Conservation (phyloP, 2,888 invertebrate species). For the Hypomecis punctinalis region DNA sequence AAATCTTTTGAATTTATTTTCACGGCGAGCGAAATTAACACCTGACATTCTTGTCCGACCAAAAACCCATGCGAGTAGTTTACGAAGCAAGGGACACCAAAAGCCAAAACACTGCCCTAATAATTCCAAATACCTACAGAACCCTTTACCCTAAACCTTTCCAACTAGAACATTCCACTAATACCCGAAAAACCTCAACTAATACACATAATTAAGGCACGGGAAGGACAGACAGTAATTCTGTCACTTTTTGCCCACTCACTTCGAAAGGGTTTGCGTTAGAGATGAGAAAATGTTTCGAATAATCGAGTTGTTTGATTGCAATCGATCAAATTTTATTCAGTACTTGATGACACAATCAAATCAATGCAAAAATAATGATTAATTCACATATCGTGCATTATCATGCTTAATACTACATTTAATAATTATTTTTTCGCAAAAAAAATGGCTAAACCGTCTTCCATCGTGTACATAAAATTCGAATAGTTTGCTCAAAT, state of each 20-base stretch:
- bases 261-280: constrained; percentile 52
- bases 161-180: constrained; percentile 41
- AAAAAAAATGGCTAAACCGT: too few species aligned
- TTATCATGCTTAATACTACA: too few species aligned
- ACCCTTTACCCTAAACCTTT: constrained; percentile 22
- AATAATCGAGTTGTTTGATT: neutral
- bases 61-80: neutral
- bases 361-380: too few species aligned
- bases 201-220: constrained; percentile 64
- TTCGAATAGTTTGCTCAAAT: too few species aligned
- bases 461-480: too few species aligned
- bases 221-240: constrained; percentile 53
- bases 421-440: too few species aligned
- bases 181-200: constrained; percentile 50
- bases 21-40: constrained; percentile 3
- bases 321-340: neutral
- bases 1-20: too few species aligned
- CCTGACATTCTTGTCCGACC: neutral
- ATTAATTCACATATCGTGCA: too few species aligned
- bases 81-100: neutral
- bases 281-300: constrained; percentile 13
- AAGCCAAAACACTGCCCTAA: neutral
- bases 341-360: too few species aligned
- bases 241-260: constrained; percentile 58
- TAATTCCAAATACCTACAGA: neutral